phyloP scores from a whole-genome alignment of 2,888 invertebrate species.

The Eristalis tenax region DNA sequence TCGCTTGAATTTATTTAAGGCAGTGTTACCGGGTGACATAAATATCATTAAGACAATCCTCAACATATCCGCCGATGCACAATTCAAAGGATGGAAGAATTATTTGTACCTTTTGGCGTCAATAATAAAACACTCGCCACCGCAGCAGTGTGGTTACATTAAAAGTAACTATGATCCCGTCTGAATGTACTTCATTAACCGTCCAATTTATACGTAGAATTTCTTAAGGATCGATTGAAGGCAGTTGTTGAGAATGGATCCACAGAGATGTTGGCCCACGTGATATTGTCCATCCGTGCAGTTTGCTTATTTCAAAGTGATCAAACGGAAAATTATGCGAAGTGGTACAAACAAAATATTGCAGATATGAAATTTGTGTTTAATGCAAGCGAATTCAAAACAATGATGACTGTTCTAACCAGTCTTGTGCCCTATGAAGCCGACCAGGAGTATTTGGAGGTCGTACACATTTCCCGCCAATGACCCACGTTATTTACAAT shows the following conservation, averaged over 20 bases:
- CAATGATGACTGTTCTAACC: conserved; percentile 74
- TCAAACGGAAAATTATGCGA: conserved; percentile 76
- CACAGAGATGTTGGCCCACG: conserved; percentile 74
- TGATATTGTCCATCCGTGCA: conserved; percentile 77
- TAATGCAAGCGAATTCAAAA: conserved; percentile 75
- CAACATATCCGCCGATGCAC: conserved; percentile 73
- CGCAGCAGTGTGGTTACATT: conserved; percentile 24
- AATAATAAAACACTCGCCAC: conserved; percentile 19
- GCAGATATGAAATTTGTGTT: conserved; percentile 79
- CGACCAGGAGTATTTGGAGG: conserved; percentile 77
- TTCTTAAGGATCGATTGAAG: conserved; percentile 76
- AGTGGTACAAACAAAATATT: conserved; percentile 79
- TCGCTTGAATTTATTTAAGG: conserved; percentile 58
- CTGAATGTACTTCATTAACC: background rate
- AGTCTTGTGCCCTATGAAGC: conserved; percentile 76
- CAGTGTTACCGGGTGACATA: conserved; percentile 70
- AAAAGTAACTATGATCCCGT: conserved; percentile 22
- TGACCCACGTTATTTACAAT: background rate
- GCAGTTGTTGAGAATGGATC: conserved; percentile 74
- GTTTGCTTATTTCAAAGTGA: conserved; percentile 56
- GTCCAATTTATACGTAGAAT: conserved; percentile 72
- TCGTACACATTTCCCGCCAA: conserved; percentile 44
- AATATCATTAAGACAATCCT: conserved; percentile 75
- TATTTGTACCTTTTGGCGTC: conserved; percentile 77
- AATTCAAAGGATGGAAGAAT: conserved; percentile 78